Conservation (phyloP, 2,888 invertebrate species). For the Epirrhoe tristata region DNA sequence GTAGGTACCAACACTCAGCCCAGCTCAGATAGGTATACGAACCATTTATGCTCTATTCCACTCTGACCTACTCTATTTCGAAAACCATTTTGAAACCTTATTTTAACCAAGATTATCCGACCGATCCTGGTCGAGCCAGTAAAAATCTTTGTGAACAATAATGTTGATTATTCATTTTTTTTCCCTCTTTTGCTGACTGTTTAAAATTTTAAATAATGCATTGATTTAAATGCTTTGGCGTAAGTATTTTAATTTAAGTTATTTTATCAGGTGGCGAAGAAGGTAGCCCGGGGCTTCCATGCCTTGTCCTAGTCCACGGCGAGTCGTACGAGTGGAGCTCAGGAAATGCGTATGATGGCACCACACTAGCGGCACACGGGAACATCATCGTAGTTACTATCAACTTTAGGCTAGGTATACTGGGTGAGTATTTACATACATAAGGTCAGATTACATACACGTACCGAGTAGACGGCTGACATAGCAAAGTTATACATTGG, state of each 20-base stretch:
- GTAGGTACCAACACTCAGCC: too few species aligned
- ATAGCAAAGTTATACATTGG: too few species aligned
- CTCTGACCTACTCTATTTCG: too few species aligned
- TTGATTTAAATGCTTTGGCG: background rate
- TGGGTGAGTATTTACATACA: slow-evolving; percentile 86
- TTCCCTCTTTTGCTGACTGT: background rate
- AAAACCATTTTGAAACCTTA: too few species aligned
- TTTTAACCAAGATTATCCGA: too few species aligned
- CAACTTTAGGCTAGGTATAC: slow-evolving; percentile 95
- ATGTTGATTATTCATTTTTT: too few species aligned
- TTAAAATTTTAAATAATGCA: background rate
- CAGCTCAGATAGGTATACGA: too few species aligned
- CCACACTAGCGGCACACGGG: slow-evolving; percentile 96
- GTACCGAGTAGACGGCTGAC: background rate
- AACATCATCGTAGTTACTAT: slow-evolving; percentile 95
- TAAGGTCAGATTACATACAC: background rate
- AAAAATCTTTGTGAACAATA: too few species aligned
- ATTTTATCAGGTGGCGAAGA: slow-evolving; percentile 59
- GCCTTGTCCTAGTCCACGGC: slow-evolving; percentile 96
- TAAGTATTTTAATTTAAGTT: slow-evolving; percentile 2
- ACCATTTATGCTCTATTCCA: too few species aligned
- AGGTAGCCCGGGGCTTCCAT: slow-evolving; percentile 88
- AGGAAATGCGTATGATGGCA: slow-evolving; percentile 98
- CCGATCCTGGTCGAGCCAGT: too few species aligned
- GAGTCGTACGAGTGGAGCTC: slow-evolving; percentile 99